These are phyloP conservation scores for Whitmania pigra DNA, from an alignment of 1,140 invertebrate genomes.

Conservation along the genomic window DNA sequence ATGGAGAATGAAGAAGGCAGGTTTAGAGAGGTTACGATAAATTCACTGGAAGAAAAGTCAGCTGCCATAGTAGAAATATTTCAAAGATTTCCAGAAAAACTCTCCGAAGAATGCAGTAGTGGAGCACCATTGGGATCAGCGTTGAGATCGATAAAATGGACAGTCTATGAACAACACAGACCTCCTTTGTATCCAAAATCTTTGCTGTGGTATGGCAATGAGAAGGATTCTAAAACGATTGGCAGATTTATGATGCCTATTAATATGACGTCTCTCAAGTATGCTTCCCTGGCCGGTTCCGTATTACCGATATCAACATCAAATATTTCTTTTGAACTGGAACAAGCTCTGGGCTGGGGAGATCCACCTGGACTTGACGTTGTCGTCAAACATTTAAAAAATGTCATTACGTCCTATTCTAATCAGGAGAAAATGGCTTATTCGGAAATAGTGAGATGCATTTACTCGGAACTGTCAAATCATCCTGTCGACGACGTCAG, in stretches of 20 bases:
- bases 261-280: constrained; percentile 11
- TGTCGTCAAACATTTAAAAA: constrained; percentile 19
- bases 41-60: constrained; percentile 16
- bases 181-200: constrained; percentile 21
- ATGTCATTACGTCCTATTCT: constrained; percentile 12
- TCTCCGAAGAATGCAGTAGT: constrained; percentile 13
- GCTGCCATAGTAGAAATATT: constrained; percentile 19
- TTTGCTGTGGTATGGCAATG: constrained; percentile 14
- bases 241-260: constrained; percentile 20
- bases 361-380: background rate
- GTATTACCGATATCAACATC: constrained; percentile 14
- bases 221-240: background rate
- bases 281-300: constrained; percentile 19
- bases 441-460: constrained; percentile 13
- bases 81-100: constrained; percentile 8
- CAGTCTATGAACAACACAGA: background rate
- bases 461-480: constrained; percentile 19
- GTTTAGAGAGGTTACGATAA: background rate
- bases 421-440: constrained; percentile 20
- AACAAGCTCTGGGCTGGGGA: constrained; percentile 15
- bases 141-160: constrained; percentile 18
- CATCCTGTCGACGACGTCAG: constrained; percentile 8
- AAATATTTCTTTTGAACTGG: constrained; percentile 11
- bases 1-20: background rate
- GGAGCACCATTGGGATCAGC: background rate